Evolutionary conservation across 2,113 vertebrate species (phyloP).

Genomic region (Tympanuchus pallidicinctus): DNA sequence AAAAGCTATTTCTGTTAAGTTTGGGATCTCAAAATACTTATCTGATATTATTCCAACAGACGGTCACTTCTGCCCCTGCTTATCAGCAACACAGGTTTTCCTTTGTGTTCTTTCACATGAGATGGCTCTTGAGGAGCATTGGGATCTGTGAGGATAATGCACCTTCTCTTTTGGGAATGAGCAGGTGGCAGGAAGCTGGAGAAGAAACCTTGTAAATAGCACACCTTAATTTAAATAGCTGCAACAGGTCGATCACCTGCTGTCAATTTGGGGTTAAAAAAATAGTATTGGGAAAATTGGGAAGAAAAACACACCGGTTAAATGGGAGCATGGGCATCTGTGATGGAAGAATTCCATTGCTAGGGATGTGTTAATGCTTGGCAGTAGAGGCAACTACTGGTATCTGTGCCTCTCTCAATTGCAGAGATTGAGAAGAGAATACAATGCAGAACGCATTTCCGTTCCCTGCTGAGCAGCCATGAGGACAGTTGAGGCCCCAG

Average conservation of each 20-base stretch:
- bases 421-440: neutral
- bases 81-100: neutral
- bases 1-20: neutral
- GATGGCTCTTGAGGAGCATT: neutral
- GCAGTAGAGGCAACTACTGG: neutral
- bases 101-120: neutral
- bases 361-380: neutral
- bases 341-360: neutral
- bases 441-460: neutral
- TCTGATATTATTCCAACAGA: neutral
- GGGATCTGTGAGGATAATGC: neutral
- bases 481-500: too few species aligned
- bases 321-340: neutral
- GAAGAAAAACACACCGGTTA: too few species aligned
- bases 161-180: neutral
- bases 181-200: neutral
- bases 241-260: neutral
- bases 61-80: neutral
- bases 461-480: neutral
- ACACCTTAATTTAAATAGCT: neutral
- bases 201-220: neutral
- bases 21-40: conserved; percentile 9
- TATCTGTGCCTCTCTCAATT: neutral
- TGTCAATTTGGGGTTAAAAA: neutral
- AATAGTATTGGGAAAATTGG: neutral